Evolutionary conservation across 2,113 vertebrate species (phyloP).

Genomic region (Sclerurus mexicanus): DNA sequence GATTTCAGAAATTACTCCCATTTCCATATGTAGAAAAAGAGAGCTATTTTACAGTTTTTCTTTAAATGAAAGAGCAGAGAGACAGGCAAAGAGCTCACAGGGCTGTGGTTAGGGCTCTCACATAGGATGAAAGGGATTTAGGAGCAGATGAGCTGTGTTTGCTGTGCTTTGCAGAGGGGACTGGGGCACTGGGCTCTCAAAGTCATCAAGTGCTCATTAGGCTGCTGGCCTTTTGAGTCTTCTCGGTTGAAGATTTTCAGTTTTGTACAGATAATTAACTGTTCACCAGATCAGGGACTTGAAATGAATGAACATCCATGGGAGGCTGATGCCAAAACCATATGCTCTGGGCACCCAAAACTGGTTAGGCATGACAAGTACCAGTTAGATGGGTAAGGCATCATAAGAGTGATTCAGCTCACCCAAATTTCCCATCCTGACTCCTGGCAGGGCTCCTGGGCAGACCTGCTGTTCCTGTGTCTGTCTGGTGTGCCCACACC

Average conservation of each 20-base stretch:
- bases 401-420: not conserved
- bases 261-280: conserved; percentile 2
- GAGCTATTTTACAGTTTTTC: conserved; percentile 7
- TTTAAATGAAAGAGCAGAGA: not conserved
- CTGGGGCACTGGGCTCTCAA: not conserved
- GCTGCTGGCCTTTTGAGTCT: not conserved
- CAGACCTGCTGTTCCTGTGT: not conserved
- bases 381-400: not conserved
- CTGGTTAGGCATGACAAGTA: rapidly evolving
- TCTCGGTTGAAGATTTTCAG: not conserved
- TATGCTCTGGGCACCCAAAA: not conserved
- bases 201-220: not conserved
- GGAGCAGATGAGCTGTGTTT: conserved; percentile 5
- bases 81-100: conserved; percentile 18
- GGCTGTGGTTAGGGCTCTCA: not conserved
- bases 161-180: conserved; percentile 27
- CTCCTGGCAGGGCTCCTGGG: not conserved
- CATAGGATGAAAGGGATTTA: conserved; percentile 19
- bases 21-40: conserved; percentile 42
- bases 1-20: conserved; percentile 33
- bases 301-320: not conserved
- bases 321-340: not conserved
- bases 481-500: not conserved
- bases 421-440: not conserved
- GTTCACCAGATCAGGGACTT: not conserved